Evolutionary conservation across 2,797 vertebrate genomes (phyloP), one percentile per base, ranked within the genome.

Genomic region (Xenops minutus): DNA sequence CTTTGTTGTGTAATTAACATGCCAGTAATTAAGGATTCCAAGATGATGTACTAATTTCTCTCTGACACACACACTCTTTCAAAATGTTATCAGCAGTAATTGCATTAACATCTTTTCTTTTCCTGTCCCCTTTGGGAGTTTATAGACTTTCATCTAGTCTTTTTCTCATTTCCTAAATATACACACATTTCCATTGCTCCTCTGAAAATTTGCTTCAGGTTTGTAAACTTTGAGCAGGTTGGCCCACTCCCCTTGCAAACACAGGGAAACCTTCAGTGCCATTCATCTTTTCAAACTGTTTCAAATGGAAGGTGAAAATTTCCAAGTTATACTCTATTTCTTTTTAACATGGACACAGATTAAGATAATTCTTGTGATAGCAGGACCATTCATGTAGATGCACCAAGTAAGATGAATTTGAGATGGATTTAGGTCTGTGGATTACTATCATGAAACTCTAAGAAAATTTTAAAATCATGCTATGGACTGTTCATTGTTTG

Each of bases 1-100:
- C 82, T 96, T 96, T 96, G 84, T 96, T 95, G 56, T 80, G 62
- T 61, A 92, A 95, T 94, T 97, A 93, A 91, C 89, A 89, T 85
- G 72, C 48, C 44, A 26, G 54, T 95, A 97, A 97, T 96, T 94
- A 95, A 95, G 58, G 68, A 94, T 95, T 95, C 89, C 63, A 92
- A 91, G 93, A 91, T 58, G 86, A 94, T 92, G 81, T 89, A 93
- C 92, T 95, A 93, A 95, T 95, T 97, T 96, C 81, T 79, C 66
- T 89, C 67, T 90, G 30, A 6, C 12, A 46, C 21, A 64, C 44
- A 64, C 30, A 34, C 8, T 52, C 89, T 94, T 89, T 91, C 78
- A 92, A 88, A 96, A 92, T 88, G 43, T 93, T 96, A 89, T 91
- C 80, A 80, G 63, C 51, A 92, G 77, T 96, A 97, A 95, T 92